Conservation (phyloP, 2,113 vertebrate species). For the Zosterops pallidus region DNA sequence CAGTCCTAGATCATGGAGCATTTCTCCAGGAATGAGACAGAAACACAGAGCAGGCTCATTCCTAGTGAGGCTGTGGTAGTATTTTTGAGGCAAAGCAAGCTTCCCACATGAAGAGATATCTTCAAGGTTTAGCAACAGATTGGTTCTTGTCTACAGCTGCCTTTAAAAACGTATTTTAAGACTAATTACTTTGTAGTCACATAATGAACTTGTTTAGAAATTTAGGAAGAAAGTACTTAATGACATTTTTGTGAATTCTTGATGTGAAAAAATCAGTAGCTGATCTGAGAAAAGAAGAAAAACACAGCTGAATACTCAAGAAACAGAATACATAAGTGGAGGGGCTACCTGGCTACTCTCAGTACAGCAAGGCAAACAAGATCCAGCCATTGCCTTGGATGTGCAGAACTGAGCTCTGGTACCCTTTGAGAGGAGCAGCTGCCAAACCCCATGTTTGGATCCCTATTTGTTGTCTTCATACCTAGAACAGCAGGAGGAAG, state of each 20-base stretch:
- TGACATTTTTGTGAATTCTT: neutral
- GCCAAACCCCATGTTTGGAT: neutral
- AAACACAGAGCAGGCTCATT: neutral
- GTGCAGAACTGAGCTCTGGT: neutral
- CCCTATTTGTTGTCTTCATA: neutral
- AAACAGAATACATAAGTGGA: neutral
- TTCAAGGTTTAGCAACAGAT: neutral
- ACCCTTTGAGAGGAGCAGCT: neutral
- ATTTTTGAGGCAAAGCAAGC: neutral
- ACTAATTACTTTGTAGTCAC: neutral
- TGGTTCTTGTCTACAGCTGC: neutral
- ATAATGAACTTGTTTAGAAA: neutral
- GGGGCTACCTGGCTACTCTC: neutral
- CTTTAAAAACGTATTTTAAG: neutral
- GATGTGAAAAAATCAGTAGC: neutral
- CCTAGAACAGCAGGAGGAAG: neutral
- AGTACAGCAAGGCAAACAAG: accelerated
- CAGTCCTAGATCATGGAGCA: neutral
- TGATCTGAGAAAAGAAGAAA: neutral
- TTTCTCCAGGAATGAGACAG: neutral
- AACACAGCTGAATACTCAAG: neutral
- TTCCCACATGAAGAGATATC: neutral
- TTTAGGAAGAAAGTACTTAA: neutral
- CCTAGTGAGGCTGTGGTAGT: neutral
- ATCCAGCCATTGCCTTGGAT: neutral